Evolutionary conservation across 1,140 invertebrate species (phyloP).

Genomic region (Eufriesea mexicana): DNA sequence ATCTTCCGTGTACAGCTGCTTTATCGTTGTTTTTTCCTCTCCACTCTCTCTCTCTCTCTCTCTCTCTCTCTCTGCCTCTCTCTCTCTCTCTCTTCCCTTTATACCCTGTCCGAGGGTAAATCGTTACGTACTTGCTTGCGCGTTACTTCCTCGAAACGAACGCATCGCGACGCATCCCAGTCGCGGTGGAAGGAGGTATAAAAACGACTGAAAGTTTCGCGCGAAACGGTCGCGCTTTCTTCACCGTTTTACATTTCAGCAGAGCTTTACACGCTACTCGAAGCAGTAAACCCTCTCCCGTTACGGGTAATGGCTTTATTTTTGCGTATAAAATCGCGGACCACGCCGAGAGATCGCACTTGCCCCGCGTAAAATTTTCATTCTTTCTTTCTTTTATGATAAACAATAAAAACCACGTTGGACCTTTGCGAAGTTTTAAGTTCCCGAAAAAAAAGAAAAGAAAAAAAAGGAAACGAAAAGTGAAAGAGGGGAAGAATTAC

Average conservation of each 20-base stretch:
- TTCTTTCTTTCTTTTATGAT: background rate
- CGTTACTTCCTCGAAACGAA: background rate
- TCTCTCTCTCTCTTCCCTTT: background rate
- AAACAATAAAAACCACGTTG: background rate
- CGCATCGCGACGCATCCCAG: background rate
- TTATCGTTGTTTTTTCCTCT: background rate
- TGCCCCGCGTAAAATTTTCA: background rate
- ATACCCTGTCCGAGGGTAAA: background rate
- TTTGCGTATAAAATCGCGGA: background rate
- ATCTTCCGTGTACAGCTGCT: background rate
- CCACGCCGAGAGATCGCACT: background rate
- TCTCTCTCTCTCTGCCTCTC: no score
- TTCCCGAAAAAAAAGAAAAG: background rate
- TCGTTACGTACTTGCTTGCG: background rate
- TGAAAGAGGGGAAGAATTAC: background rate
- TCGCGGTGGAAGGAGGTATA: background rate
- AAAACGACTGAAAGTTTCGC: conserved; percentile 5
- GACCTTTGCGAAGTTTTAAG: background rate
- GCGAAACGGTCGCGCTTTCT: background rate
- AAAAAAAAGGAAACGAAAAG: no score
- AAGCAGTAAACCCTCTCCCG: background rate
- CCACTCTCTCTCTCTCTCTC: no score
- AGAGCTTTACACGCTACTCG: conserved; percentile 5
- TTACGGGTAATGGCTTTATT: background rate
- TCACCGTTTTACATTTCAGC: conserved; percentile 6